Percentiles rank a stretch among this genome's conserved stretches.
These are phyloP conservation scores for Clarias magur DNA, from an alignment of 2,113 vertebrate genomes.

Conservation along the genomic window DNA sequence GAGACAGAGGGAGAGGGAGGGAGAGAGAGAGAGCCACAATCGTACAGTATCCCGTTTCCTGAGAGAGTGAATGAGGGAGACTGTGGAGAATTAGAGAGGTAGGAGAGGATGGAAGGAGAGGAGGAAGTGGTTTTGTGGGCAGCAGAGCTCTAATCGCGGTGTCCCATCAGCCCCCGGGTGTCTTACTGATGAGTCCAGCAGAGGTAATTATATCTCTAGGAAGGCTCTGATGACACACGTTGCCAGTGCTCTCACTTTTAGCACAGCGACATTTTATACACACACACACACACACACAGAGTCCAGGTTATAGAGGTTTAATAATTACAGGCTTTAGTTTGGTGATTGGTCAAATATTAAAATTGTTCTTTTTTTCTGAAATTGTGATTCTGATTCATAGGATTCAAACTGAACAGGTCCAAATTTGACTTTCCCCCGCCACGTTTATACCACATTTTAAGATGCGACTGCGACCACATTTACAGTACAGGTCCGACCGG, in stretches of 20 bases:
- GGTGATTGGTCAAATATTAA: not conserved
- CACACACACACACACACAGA: constrained; percentile 17
- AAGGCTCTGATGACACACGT: constrained; percentile 53
- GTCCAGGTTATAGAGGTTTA: not conserved
- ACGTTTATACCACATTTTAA: not conserved
- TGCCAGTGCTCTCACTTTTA: constrained; percentile 33
- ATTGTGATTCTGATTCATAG: not conserved
- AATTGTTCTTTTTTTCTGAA: not conserved
- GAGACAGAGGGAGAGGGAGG: not conserved
- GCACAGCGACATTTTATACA: constrained; percentile 5
- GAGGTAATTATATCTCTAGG: constrained; percentile 61
- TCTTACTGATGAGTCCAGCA: constrained; percentile 55
- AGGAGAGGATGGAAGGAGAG: constrained; percentile 39
- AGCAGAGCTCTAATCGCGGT: constrained; percentile 52
- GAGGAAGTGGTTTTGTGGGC: constrained; percentile 57
- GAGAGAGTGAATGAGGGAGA: not conserved
- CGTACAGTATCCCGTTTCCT: constrained; percentile 37
- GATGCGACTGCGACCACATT: not conserved
- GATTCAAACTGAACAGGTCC: no score
- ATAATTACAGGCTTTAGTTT: not conserved
- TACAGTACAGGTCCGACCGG: not conserved
- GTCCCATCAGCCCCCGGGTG: constrained; percentile 58
- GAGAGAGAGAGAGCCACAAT: not conserved
- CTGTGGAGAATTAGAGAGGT: constrained; percentile 2
- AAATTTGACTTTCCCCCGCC: not conserved